phyloP scores from a whole-genome alignment of 23 tunicate species.

The Halocynthia aurantium region DNA sequence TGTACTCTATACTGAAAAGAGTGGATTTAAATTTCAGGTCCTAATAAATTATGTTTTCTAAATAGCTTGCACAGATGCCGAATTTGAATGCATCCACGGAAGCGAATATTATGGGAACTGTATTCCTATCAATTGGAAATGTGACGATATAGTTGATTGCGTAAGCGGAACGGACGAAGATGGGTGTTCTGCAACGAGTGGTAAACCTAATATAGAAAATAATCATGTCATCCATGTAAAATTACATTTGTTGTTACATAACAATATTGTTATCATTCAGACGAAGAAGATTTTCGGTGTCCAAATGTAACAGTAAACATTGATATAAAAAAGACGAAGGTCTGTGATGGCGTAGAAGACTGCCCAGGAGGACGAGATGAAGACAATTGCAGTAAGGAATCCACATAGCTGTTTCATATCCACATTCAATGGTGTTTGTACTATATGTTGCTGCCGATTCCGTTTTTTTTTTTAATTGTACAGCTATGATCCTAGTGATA shows the following conservation, averaged over 20 bases:
- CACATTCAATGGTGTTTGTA: no score
- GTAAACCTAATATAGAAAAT: background rate
- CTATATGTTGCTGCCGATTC: no score
- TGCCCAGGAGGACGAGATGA: constrained; percentile 28
- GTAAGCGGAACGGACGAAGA: background rate
- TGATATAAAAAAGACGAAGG: background rate
- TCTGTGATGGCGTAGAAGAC: constrained; percentile 16
- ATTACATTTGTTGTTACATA: background rate
- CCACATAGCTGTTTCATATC: no score
- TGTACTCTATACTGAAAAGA: no score
- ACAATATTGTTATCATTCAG: background rate
- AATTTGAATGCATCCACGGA: constrained; percentile 3
- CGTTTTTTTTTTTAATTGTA: no score
- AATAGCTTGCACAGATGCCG: no score
- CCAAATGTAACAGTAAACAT: background rate
- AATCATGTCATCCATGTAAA: background rate
- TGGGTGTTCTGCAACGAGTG: background rate
- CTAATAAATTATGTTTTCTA: no score
- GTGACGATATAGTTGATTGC: background rate
- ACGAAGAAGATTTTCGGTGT: background rate
- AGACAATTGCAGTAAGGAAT: constrained; percentile 22
- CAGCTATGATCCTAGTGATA: no score
- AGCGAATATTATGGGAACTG: background rate
- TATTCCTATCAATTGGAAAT: background rate
- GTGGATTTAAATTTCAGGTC: no score